Evolutionary conservation across 2,888 invertebrate species (phyloP).

Genomic region (Drosophila robusta): DNA sequence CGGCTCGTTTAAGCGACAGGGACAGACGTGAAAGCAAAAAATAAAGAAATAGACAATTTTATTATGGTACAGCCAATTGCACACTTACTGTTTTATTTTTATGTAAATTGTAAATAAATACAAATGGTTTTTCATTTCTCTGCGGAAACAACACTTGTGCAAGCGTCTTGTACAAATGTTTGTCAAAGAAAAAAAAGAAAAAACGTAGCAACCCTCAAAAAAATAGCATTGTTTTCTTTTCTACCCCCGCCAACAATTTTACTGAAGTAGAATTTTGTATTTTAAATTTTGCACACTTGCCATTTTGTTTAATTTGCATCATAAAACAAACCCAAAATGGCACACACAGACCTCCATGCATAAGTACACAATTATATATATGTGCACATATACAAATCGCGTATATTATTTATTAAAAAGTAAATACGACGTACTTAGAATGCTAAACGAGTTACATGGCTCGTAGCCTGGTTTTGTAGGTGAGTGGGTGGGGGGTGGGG

Average conservation of each 20-base stretch:
- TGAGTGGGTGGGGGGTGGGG: constrained; percentile 15
- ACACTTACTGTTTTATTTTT: constrained; percentile 71
- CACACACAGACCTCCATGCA: constrained; percentile 26
- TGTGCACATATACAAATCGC: constrained; percentile 17
- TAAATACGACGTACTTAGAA: constrained; percentile 54
- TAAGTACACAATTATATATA: neutral
- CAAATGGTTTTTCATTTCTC: constrained; percentile 73
- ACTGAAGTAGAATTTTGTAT: constrained; percentile 29
- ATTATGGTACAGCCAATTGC: constrained; percentile 69
- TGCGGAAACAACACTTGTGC: constrained; percentile 51
- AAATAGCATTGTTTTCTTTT: constrained; percentile 4
- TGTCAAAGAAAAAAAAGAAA: constrained; percentile 25
- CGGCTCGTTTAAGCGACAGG: constrained; percentile 48
- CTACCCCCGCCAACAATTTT: constrained; percentile 5
- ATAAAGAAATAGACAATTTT: constrained; percentile 47
- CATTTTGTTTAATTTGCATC: constrained; percentile 67
- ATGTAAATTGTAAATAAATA: constrained; percentile 73
- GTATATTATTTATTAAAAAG: constrained; percentile 64
- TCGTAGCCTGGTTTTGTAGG: constrained; percentile 20
- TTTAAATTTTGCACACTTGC: constrained; percentile 70
- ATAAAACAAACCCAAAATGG: constrained; percentile 34
- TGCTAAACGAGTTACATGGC: constrained; percentile 39
- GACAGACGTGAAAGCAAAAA: constrained; percentile 9
- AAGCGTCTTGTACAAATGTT: constrained; percentile 58
- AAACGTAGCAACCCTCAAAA: constrained; percentile 30